Conservation (phyloP, 2,113 vertebrate species). For the Tricholaema leucomelas region DNA sequence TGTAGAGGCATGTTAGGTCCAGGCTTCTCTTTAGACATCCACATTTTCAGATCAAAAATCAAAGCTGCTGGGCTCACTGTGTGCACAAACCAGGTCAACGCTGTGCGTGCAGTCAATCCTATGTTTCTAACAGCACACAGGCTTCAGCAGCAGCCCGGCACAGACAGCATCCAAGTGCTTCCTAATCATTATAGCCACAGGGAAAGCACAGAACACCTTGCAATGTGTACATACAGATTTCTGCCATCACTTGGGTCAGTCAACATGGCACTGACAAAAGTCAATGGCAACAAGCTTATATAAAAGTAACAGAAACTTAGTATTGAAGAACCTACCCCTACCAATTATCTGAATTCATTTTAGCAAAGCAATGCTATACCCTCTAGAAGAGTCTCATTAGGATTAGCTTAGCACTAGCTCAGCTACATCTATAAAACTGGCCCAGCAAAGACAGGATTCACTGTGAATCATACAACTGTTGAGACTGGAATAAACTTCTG, state of each 20-base stretch:
- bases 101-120: accelerated
- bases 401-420: background rate
- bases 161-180: background rate
- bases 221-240: background rate
- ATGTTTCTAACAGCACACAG: background rate
- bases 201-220: background rate
- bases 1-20: background rate
- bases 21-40: background rate
- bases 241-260: background rate
- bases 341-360: background rate
- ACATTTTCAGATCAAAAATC: background rate
- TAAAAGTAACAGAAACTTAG: background rate
- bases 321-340: background rate
- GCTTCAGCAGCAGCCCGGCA: background rate
- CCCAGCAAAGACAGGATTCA: background rate
- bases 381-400: background rate
- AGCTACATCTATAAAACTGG: background rate
- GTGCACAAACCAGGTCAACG: background rate
- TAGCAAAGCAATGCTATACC: background rate
- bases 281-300: background rate
- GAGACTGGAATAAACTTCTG: no score
- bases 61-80: background rate
- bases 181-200: background rate
- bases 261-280: background rate
- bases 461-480: background rate